Base-by-base conservation (phyloP, 2,888 invertebrate species). In the Trachelus stipa region DNA sequence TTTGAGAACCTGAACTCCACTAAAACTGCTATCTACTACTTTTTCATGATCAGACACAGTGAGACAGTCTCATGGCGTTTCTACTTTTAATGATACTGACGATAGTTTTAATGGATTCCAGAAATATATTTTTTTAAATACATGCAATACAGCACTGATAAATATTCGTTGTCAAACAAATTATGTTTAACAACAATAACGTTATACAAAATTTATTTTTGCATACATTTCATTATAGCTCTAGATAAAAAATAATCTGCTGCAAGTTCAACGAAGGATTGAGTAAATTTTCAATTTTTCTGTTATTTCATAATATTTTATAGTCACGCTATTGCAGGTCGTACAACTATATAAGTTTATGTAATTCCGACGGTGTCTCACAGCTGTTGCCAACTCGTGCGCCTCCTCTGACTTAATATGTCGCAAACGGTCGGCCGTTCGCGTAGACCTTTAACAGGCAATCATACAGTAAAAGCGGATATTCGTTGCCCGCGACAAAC, bases 381-480 rank as follows among this genome's bases (percentile, higher is more conserved):
- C 81, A 84, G 85, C 83, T 86, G 88, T 88, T 89, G 88, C 86
- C 88, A 87, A 83, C 81, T 85, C 87, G 83, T 74, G 79, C 79
- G 75, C 75, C 78, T 79, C 79, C 77, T 73, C 77, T 76, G 71
- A 80, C 83, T 83, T 81, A 83, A 84, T 87, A 83, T 85, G 85
- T 85, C 84, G 85, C 85, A 87, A 90, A 88, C 89, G 88, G 89
- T 88, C 89, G 87, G 86, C 86, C 85, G 85, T 84, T 88, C 88
- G 86, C 85, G 87, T 87, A 87, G 85, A 84, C 84, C 76, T 69
- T 31, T 83, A 87, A 69, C 86, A 83, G 90, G 90, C 79, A 76
- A 85, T 31, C 83, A 91, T 84, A 79, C 31, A 12, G 40, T n/a
- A 31, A 30, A 12, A 73, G 56, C 40, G 40, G 37, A 37, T 74